Evolutionary conservation across 2,113 vertebrate species (phyloP), one percentile per base, ranked within the genome.

Genomic region (Sturnira hondurensis): DNA sequence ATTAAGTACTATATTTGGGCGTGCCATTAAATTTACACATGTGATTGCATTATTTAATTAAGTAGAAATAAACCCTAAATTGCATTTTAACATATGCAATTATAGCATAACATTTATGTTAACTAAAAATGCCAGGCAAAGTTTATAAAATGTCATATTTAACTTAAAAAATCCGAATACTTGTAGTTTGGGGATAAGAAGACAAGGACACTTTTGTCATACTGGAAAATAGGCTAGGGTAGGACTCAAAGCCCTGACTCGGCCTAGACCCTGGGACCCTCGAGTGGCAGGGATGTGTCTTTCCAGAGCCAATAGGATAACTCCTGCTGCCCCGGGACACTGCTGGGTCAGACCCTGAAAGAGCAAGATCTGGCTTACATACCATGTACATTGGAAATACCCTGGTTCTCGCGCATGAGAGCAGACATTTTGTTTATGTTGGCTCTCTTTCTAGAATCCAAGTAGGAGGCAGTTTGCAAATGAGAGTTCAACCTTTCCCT

Each of bases 41-140:
- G 95, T 97, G 94, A 96, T 97, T 97, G 65, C 54, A 89, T 90
- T 93, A 96, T 97, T 36, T 97, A 97, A 97, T 97, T 98, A 97
- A 77, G 50, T 96, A 89, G 88, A 93, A 92, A 96, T 88, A 95
- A 96, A 92, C 47, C 96, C 93, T 97, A 94, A 97, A 96, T 97
- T 97, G 93, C 88, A 92, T 81, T 94, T 95, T 96, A 97, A 93
- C 97, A 89, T 97, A 95, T 84, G 90, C 94, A 98, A 86, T 96
- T 93, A 95, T 71, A 77, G 84, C 61, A 84, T 98, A 93, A 94
- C 86, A 95, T 97, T 97, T 97, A 93, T 97, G 97, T 97, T 95
- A 97, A 96, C 52, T 97, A 91, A 56, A 96, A 97, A 88, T 96
- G 91, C 85, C 92, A 96, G 88, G 73, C 91, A 96, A 97, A 41